Percentiles rank a stretch among this genome's conserved stretches.
Evolutionary conservation across 2,888 invertebrate species (phyloP).

Genomic region (Melinaea menophilus): DNA sequence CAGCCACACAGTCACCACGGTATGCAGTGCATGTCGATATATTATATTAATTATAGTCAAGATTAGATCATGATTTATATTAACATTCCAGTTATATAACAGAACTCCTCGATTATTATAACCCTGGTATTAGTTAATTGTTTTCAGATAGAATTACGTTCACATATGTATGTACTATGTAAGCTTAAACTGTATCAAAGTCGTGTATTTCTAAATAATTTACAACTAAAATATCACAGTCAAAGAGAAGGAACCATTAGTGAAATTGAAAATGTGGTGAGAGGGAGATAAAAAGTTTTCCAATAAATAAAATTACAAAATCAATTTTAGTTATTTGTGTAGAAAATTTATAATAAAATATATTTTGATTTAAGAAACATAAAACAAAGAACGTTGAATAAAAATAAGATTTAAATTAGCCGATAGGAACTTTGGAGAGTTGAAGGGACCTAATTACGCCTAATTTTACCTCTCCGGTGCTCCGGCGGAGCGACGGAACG

Average conservation of each 20-base stretch:
- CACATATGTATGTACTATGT: too few relatives aligned
- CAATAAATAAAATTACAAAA: too few relatives aligned
- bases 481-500: slow-evolving; percentile 34
- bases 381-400: too few relatives aligned
- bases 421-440: slow-evolving; percentile 2
- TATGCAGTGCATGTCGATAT: neutral
- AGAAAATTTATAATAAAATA: too few relatives aligned
- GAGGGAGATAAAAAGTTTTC: neutral
- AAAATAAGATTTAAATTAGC: slow-evolving; percentile 1
- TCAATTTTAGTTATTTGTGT: too few relatives aligned
- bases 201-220: neutral
- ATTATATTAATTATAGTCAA: neutral
- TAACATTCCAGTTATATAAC: too few relatives aligned
- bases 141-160: too few relatives aligned
- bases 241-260: slow-evolving; percentile 2
- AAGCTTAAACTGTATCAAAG: neutral
- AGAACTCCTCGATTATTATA: too few relatives aligned
- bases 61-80: too few relatives aligned
- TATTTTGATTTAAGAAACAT: too few relatives aligned
- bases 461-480: slow-evolving; percentile 18
- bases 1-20: neutral
- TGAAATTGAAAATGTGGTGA: neutral
- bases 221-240: neutral
- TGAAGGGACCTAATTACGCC: slow-evolving; percentile 23
- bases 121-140: too few relatives aligned